Conservation (phyloP, 2,888 invertebrate species). For the Meiosimyza platycephala region DNA sequence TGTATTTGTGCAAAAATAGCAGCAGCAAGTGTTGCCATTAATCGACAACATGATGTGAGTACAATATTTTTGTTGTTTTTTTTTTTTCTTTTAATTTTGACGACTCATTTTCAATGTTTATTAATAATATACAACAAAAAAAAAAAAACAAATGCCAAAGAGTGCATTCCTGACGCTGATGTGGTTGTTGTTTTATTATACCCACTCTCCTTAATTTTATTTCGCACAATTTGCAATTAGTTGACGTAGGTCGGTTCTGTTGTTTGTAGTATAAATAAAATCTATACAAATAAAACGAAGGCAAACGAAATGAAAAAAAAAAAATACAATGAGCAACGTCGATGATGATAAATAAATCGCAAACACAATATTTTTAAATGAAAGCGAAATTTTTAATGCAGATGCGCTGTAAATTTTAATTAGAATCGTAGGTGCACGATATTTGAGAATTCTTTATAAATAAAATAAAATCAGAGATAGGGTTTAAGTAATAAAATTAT, state of each 20-base stretch:
- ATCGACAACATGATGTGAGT: too few species aligned
- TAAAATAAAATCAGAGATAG: too few species aligned
- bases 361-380: conserved; percentile 11
- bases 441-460: too few species aligned
- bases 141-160: conserved; percentile 9
- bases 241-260: conserved; percentile 43
- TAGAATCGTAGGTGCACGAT: too few species aligned
- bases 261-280: too few species aligned
- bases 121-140: conserved; percentile 3
- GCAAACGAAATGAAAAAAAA: background rate
- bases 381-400: conserved; percentile 16
- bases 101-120: conserved; percentile 6
- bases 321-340: background rate
- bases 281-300: conserved; percentile 1
- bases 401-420: too few species aligned
- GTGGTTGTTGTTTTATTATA: background rate
- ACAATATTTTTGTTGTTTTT: too few species aligned
- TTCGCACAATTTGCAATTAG: conserved; percentile 39
- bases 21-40: too few species aligned
- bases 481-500: too few species aligned
- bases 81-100: too few species aligned
- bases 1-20: too few species aligned
- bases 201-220: background rate
- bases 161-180: conserved; percentile 18
- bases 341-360: conserved; percentile 21